Percentiles rank a stretch among this genome's conserved stretches.
Evolutionary conservation across 1,140 invertebrate genomes (phyloP).

Genomic region (Mizuhopecten yessoensis): DNA sequence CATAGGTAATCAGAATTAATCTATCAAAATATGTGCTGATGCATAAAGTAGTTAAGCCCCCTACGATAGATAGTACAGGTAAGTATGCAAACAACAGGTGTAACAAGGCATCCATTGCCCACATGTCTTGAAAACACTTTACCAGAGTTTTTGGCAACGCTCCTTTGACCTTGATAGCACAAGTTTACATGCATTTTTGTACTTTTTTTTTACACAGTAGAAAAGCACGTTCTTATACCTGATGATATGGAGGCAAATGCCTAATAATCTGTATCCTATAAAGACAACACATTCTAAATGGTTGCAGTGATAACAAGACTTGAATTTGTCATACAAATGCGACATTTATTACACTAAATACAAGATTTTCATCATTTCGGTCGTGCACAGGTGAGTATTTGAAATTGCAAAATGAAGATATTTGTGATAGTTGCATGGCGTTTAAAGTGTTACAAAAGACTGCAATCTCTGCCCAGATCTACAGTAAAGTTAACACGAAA

Average conservation of each 20-base stretch:
- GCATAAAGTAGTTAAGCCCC: background rate
- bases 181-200: constrained; percentile 24
- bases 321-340: background rate
- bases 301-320: background rate
- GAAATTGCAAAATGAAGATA: background rate
- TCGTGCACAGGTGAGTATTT: background rate
- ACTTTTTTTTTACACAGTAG: background rate
- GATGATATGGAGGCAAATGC: background rate
- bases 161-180: background rate
- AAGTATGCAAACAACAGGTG: constrained; percentile 24
- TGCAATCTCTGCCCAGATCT: background rate
- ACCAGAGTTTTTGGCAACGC: background rate
- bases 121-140: background rate
- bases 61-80: background rate
- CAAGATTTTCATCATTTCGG: background rate
- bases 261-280: background rate
- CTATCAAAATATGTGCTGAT: constrained; percentile 34
- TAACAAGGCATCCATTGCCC: background rate
- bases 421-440: too few relatives aligned
- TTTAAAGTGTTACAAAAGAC: background rate
- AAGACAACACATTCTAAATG: background rate
- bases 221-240: background rate
- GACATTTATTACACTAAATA: background rate
- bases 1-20: constrained; percentile 30
- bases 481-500: background rate